These are phyloP conservation scores for Sorex araneus DNA, from an alignment of 2,113 vertebrate species.

Conservation along the genomic window DNA sequence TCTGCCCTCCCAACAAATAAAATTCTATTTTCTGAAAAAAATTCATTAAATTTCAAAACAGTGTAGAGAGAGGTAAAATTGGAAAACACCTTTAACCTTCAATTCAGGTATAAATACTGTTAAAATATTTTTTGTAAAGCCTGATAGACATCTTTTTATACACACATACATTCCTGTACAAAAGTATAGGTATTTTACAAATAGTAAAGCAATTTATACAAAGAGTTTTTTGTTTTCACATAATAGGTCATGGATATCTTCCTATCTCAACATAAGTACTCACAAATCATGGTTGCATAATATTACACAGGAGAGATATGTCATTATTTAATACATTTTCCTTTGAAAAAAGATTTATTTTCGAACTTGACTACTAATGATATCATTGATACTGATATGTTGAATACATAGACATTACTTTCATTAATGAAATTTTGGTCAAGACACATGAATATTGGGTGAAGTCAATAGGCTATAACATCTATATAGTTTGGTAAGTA, in stretches of 20 bases:
- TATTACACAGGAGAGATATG: neutral
- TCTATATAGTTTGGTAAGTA: neutral
- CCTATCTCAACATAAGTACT: neutral
- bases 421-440: neutral
- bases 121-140: neutral
- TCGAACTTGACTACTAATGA: neutral
- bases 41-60: slow-evolving; percentile 1
- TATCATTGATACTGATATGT: neutral
- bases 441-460: neutral
- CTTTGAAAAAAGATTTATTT: neutral
- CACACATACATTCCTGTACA: neutral
- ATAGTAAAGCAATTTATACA: neutral
- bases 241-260: neutral
- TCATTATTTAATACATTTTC: neutral
- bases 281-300: neutral
- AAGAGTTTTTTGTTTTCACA: neutral
- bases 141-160: neutral
- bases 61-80: neutral
- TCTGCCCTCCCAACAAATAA: neutral
- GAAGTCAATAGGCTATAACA: neutral
- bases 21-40: slow-evolving; percentile 5
- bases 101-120: neutral
- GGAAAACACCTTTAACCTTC: neutral
- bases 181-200: neutral
- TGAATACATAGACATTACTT: neutral